Conservation (phyloP, 2,113 vertebrate genomes). For the Serilophus lunatus region DNA sequence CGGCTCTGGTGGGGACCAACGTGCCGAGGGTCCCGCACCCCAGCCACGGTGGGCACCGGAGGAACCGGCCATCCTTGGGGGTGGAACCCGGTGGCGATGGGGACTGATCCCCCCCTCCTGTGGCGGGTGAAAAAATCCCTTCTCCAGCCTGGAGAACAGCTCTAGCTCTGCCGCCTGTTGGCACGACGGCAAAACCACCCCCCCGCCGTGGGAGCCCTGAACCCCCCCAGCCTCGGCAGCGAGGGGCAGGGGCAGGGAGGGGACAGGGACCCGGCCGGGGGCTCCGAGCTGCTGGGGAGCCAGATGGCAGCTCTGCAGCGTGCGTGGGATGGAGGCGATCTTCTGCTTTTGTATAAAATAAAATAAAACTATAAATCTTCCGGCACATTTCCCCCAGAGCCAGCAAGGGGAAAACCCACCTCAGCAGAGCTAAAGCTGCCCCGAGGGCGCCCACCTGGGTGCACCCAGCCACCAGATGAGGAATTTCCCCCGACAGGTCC, state of each 20-base stretch:
- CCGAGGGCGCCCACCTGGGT: neutral
- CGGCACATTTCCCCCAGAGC: neutral
- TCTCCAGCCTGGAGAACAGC: neutral
- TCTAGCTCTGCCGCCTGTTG: neutral
- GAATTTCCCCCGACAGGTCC: neutral
- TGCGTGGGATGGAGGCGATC: neutral
- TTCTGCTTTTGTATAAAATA: neutral
- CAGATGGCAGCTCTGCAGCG: neutral
- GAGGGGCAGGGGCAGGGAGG: neutral
- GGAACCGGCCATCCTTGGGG: neutral
- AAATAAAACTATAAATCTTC: neutral
- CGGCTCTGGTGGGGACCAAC: neutral
- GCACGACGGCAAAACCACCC: neutral
- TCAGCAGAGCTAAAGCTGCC: neutral
- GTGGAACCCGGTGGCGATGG: neutral
- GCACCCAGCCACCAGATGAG: neutral
- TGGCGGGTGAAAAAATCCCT: neutral
- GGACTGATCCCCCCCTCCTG: neutral
- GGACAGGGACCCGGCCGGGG: neutral
- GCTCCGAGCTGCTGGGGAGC: neutral
- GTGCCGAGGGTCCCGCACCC: neutral
- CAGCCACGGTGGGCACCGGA: neutral
- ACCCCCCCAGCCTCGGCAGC: neutral
- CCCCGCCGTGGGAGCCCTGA: neutral
- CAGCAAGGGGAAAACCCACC: neutral